Evolutionary conservation across 2,113 vertebrate species (phyloP).

Genomic region (Platichthys flesus): DNA sequence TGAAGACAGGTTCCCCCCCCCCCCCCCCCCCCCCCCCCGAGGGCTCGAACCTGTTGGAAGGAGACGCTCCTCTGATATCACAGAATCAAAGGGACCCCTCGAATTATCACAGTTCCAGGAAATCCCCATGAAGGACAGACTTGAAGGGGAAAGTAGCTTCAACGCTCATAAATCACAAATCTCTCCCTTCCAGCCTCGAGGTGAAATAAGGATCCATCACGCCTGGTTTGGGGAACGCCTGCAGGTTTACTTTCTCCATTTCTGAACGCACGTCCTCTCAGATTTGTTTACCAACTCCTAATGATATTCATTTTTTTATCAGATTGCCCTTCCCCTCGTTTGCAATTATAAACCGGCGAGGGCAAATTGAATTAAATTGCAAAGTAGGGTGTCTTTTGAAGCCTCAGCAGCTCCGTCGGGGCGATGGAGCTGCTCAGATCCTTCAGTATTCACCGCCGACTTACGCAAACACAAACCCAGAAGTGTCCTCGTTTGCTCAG

Average conservation of each 20-base stretch:
- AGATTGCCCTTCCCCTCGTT: conserved; percentile 36
- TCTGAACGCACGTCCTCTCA: conserved; percentile 15
- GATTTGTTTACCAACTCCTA: conserved; percentile 50
- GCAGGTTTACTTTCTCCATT: conserved; percentile 11
- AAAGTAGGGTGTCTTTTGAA: conserved; percentile 41
- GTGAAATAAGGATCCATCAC: conserved; percentile 13
- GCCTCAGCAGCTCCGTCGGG: conserved; percentile 11
- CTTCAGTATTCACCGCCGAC: conserved; percentile 41
- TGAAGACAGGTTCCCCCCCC: conserved; percentile 9
- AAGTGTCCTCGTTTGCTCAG: conserved; percentile 38
- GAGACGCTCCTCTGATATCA: conserved; percentile 39
- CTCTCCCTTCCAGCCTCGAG: conserved; percentile 13
- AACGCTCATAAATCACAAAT: conserved; percentile 26
- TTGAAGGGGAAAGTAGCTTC: conserved; percentile 5
- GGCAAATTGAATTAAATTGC: conserved; percentile 50
- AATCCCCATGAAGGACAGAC: conserved; percentile 44
- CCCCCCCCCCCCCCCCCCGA: conserved; percentile 3
- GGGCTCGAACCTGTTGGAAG: conserved; percentile 45
- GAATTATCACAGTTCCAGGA: conserved; percentile 40
- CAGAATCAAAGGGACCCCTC: conserved; percentile 45
- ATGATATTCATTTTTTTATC: conserved; percentile 46
- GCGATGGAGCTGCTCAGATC: conserved; percentile 25
- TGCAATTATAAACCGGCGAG: conserved; percentile 47
- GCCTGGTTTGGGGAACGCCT: conserved; percentile 10
- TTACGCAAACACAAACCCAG: conserved; percentile 52